Evolutionary conservation across 2,888 invertebrate species (phyloP), one percentile per base, ranked within the genome.

Genomic region (Amiota communis): DNA sequence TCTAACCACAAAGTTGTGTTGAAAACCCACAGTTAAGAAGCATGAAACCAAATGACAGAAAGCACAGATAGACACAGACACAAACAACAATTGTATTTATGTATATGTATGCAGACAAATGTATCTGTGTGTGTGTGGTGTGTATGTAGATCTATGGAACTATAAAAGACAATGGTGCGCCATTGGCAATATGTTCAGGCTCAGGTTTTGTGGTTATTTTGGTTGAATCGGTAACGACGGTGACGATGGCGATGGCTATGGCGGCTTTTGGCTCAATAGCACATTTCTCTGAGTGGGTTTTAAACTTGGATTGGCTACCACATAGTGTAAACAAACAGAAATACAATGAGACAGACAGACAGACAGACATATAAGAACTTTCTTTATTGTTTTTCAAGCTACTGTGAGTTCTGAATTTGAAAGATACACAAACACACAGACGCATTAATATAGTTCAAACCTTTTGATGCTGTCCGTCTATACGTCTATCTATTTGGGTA

Each of bases 141-240:
- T n/a, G 23, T 59, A 11, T 23, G 59, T 23, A 59, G n/a, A 63
- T 36, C 36, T 36, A 36, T 36, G 83, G 84, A 83, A 84, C 83
- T 83, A 83, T 83, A 83, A 83, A 83, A 83, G 84, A 83, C 83
- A 83, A 83, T 85, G 85, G 82, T 36, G 36, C 36, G 36, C 36
- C 36, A 36, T 36, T 36, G 36, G 36, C 36, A 36, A 36, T 36
- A 36, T 36, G 36, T 36, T 36, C 36, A 36, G 84, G 86, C 83
- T 84, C 86, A 82, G 84, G 83, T 82, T 72, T 72, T 72, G 51
- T 53, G 65, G 71, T 72, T 83, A 20, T 17, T 68, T 53, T 48
- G 13, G 64, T 64, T 64, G 64, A 17, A 8, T n/a, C 13, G 47
- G 64, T 23, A 47, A 47, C n/a, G 17, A 46, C 17, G n/a, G 9